Percentiles rank a stretch among this genome's conserved stretches.
Evolutionary conservation across 2,888 invertebrate species (phyloP).

Genomic region (Auanema sp.): DNA sequence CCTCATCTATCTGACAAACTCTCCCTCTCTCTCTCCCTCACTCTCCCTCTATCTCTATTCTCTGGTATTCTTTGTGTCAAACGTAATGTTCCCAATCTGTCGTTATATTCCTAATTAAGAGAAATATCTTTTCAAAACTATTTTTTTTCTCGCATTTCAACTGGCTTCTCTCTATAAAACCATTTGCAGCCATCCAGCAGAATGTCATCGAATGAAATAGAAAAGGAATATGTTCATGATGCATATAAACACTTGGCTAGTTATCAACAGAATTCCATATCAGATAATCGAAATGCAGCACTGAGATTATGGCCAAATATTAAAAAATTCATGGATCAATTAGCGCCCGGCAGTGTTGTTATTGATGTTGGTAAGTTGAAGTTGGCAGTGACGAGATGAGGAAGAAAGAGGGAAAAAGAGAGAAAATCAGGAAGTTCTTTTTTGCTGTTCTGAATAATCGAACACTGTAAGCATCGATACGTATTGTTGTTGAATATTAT

Average conservation of each 20-base stretch:
- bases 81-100: no score
- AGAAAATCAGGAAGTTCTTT: background rate
- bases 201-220: conserved; percentile 19
- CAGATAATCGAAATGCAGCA: conserved; percentile 3
- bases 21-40: no score
- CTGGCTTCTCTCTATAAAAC: background rate
- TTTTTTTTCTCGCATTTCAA: no score
- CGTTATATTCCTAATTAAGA: no score
- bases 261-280: conserved; percentile 36
- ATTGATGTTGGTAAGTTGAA: conserved; percentile 44
- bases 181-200: background rate
- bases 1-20: no score
- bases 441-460: background rate
- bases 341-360: conserved; percentile 38
- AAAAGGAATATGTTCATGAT: conserved; percentile 52
- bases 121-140: no score
- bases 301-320: conserved; percentile 53
- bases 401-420: background rate
- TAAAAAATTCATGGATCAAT: conserved; percentile 42
- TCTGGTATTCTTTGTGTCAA: no score
- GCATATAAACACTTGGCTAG: conserved; percentile 51
- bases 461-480: background rate
- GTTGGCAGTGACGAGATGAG: background rate
- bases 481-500: no score
- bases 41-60: no score